Evolutionary conservation across 2,888 invertebrate species (phyloP), one percentile per base, ranked within the genome.

Genomic region (Dryobota labecula): DNA sequence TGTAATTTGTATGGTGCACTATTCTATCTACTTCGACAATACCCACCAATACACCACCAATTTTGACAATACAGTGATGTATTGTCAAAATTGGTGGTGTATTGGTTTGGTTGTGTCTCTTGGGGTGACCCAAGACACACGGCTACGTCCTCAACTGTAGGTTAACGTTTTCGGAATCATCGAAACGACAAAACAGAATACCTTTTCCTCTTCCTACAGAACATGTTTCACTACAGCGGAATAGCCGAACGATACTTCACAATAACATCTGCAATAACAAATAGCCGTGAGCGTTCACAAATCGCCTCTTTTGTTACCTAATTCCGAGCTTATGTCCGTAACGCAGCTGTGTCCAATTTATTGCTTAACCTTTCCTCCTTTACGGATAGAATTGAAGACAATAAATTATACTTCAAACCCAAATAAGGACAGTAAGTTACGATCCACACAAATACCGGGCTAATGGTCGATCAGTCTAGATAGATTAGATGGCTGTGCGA

Each of bases 351-450:
- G 94, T 87, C 92, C 90, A 88, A 92, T 92, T 92, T 92, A 92
- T 91, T 85, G 94, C 94, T 94, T 94, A 95, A 96, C 95, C 95
- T 96, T 95, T 95, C 93, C 92, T 92, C 89, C 85, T 85, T 78
- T 89, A 88, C 92, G 92, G 91, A 93, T 94, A 90, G 94, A 95
- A 96, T 95, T 95, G 95, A 95, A 95, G 92, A 94, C 94, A 91
- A 95, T 96, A 95, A 95, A 94, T 96, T 95, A 95, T 95, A 95
- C 95, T 95, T 94, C 93, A 94, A 94, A 93, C 94, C 94, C 93
- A 94, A 95, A 95, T 95, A 95, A 94, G 94, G 91, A 89, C 87
- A 90, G 92, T 94, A 93, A 94, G 91, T 94, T 94, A 94, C 95
- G 92, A 89, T 90, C 88, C 87, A 84, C 87, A 87, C 90, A 90